Percentiles rank a stretch among this genome's conserved stretches.
phyloP scores from a whole-genome alignment of 53 echinoderm and acorn worm species.

The Crossaster papposus region DNA sequence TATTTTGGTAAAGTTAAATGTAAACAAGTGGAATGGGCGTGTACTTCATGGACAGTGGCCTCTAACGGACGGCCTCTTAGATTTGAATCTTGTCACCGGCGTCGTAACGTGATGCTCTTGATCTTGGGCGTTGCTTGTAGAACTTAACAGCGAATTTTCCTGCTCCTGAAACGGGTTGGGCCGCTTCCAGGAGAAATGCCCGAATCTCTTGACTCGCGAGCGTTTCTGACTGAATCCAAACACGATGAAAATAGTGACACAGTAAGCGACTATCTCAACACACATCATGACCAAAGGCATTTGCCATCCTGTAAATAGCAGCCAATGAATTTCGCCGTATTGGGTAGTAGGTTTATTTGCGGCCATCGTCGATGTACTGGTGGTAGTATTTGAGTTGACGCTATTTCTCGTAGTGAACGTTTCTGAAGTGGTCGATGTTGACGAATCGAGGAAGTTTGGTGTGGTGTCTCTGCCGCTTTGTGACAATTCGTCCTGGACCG shows the following conservation, averaged over 20 bases:
- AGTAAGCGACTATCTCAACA: slow-evolving; percentile 61
- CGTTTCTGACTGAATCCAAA: slow-evolving; percentile 50
- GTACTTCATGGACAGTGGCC: slow-evolving; percentile 32
- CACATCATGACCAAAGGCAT: slow-evolving; percentile 50
- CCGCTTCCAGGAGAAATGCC: slow-evolving; percentile 61
- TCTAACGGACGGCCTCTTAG: slow-evolving; percentile 34
- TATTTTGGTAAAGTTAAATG: not conserved
- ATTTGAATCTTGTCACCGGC: not conserved
- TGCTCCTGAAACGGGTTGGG: slow-evolving; percentile 15
- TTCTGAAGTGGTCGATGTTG: not conserved
- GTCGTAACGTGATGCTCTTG: no score
- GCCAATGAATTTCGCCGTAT: slow-evolving; percentile 4
- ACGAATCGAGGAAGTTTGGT: no score
- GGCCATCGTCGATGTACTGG: not conserved
- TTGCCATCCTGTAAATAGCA: slow-evolving; percentile 58
- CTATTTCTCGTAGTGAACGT: no score
- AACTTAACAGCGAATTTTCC: not conserved
- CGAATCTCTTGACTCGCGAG: slow-evolving; percentile 48
- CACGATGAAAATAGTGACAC: slow-evolving; percentile 57
- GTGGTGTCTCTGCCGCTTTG: no score
- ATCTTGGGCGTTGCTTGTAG: not conserved
- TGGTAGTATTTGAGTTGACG: not conserved
- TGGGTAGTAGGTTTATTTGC: not conserved
- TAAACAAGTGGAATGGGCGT: not conserved
- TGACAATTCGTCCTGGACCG: no score